Base-by-base conservation (phyloP, 2,888 invertebrate species). In the Lumbricus terrestris region DNA sequence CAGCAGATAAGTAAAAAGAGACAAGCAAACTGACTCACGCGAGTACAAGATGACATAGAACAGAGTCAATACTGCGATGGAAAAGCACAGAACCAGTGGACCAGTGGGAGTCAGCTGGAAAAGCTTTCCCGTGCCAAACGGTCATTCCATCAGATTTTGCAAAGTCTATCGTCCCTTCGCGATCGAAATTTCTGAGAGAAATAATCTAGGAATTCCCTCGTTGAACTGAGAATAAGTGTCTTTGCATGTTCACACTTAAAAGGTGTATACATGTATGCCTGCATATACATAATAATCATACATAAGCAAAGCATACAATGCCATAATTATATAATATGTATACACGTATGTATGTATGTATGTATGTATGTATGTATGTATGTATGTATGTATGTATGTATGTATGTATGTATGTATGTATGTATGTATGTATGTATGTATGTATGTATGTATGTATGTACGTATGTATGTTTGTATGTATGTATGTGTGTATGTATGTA, bases 371-470 rank as follows among this genome's bases (percentile, higher is more conserved):
- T n/a, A 69, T 69, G 69, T n/a, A n/a, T 69, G 54, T 47, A 20
- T 23, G 69, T 69, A 69, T 69, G n/a, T n/a, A 69, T 69, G 69
- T 69, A 69, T 69, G 69, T 69, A n/a, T 69, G 69, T 69, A 69
- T 69, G 69, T 69, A 69, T 69, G 69, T 69, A 54, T 54, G 23
- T 54, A 54, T 54, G 54, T 54, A 54, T 54, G 29, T 54, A 83
- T 83, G 35, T 83, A 83, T 83, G 35, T 83, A 83, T 35, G 35
- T 35, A 83, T 35, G 15, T 83, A 13, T 83, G 35, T 83, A 83
- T 83, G 83, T 83, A 83, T 83, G 35, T 83, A 83, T 35, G 35
- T 83, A 83, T 83, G 35, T 83, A 83, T 54, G 83, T 83, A 33
- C 34, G 35, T 83, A 83, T 83, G 35, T 83, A 83, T 83, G 83